Percentiles rank a stretch among this genome's conserved stretches.
Evolutionary conservation across 2,888 invertebrate genomes (phyloP).

Genomic region (Acanthosoma haemorrhoidale): DNA sequence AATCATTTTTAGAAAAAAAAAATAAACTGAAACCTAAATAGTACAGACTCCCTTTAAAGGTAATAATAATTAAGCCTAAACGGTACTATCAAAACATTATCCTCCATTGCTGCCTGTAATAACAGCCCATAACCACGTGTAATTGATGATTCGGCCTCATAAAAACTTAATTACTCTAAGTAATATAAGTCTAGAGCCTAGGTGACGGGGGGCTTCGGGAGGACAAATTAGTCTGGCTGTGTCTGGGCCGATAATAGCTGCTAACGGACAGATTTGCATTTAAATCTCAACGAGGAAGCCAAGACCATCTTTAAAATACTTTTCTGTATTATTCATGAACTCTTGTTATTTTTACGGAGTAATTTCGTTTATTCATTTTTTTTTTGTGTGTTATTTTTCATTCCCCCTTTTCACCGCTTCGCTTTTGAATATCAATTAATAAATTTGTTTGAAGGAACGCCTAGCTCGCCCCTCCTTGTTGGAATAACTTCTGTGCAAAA

Average conservation of each 20-base stretch:
- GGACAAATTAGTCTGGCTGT: background rate
- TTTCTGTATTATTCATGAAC: constrained; percentile 26
- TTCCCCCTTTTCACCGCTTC: background rate
- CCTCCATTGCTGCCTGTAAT: too few species aligned
- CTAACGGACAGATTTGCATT: constrained; percentile 21
- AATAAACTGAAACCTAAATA: too few species aligned
- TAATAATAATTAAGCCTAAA: too few species aligned
- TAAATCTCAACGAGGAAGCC: constrained; percentile 1
- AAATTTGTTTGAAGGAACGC: constrained; percentile 3
- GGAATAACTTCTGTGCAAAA: background rate
- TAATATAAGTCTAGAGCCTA: background rate
- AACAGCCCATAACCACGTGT: too few species aligned
- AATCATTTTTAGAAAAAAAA: too few species aligned
- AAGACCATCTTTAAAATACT: constrained; percentile 24
- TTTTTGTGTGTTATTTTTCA: background rate
- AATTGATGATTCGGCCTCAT: too few species aligned
- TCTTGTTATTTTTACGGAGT: constrained; percentile 25
- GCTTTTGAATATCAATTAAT: constrained; percentile 26
- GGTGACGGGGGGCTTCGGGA: background rate
- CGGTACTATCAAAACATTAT: too few species aligned
- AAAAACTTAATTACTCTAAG: too few species aligned
- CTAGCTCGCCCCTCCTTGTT: too few species aligned
- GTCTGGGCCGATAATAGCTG: background rate
- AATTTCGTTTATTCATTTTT: constrained; percentile 20
- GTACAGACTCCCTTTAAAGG: too few species aligned